Percentiles rank a stretch among this genome's conserved stretches.
These are phyloP conservation scores for Eulithis testata DNA, from an alignment of 2,888 invertebrate species.

Conservation along the genomic window DNA sequence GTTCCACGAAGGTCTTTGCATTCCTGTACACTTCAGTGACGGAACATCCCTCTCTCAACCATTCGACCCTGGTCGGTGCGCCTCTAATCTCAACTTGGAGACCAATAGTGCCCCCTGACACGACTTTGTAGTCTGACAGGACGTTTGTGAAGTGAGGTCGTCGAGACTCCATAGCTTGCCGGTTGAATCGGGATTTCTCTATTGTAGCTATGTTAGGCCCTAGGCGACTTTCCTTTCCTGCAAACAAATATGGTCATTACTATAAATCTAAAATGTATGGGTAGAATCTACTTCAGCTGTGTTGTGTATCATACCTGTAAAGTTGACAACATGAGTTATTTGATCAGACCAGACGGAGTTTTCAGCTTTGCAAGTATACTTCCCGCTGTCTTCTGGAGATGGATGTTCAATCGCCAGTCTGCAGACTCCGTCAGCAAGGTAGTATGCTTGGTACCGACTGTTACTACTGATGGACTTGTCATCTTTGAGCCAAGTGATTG, in stretches of 20 bases:
- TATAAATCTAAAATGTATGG: no score
- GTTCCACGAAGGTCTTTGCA: slow-evolving; percentile 87
- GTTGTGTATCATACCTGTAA: slow-evolving; percentile 79
- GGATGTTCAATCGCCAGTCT: slow-evolving; percentile 88
- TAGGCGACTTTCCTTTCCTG: slow-evolving; percentile 64
- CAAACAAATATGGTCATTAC: background rate
- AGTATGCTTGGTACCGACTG: slow-evolving; percentile 86
- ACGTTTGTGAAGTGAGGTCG: slow-evolving; percentile 88
- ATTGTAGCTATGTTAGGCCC: slow-evolving; percentile 65
- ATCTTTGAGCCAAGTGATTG: slow-evolving; percentile 91
- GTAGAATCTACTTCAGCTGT: no score
- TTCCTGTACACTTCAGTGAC: slow-evolving; percentile 85
- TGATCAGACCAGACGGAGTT: slow-evolving; percentile 90
- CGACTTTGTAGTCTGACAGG: slow-evolving; percentile 89
- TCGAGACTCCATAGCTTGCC: slow-evolving; percentile 76
- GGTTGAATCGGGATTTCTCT: slow-evolving; percentile 64
- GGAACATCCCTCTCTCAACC: slow-evolving; percentile 88
- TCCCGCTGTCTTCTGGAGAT: slow-evolving; percentile 88
- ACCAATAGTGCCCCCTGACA: slow-evolving; percentile 91
- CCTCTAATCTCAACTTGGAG: slow-evolving; percentile 92
- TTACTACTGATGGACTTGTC: slow-evolving; percentile 81
- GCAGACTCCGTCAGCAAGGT: slow-evolving; percentile 90
- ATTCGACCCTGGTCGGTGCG: slow-evolving; percentile 89
- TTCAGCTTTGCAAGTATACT: slow-evolving; percentile 90
- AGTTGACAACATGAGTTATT: slow-evolving; percentile 89